Conservation (phyloP, 2,797 vertebrate species). For the Microhierax caerulescens region DNA sequence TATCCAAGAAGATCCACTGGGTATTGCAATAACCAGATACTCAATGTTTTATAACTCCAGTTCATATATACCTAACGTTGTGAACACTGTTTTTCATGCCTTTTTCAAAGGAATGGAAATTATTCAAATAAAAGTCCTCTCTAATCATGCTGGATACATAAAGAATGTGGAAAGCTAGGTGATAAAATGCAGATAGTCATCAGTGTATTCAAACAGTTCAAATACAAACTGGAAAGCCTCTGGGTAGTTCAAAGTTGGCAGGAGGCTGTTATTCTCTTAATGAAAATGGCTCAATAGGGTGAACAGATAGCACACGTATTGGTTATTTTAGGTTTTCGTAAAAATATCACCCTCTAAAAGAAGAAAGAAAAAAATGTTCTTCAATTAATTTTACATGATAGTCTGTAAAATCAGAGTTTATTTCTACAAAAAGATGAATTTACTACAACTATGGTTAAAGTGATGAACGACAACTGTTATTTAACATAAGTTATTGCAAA, state of each 20-base stretch:
- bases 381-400: background rate
- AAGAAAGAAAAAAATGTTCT: background rate
- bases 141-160: background rate
- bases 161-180: background rate
- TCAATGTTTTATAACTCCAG: slow-evolving; percentile 12
- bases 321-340: background rate
- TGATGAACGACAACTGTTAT: background rate
- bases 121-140: background rate
- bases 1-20: background rate
- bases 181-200: background rate
- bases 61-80: background rate
- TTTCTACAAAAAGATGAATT: background rate
- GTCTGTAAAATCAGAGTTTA: background rate
- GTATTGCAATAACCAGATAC: slow-evolving; percentile 1
- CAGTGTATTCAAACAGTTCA: background rate
- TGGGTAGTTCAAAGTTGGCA: background rate
- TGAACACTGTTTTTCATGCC: background rate
- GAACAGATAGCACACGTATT: fast-evolving
- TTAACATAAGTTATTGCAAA: background rate
- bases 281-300: background rate
- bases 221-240: background rate
- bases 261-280: background rate
- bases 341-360: background rate
- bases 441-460: background rate
- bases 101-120: background rate